Conservation (phyloP, 2,888 invertebrate species). For the Polietes domitor region DNA sequence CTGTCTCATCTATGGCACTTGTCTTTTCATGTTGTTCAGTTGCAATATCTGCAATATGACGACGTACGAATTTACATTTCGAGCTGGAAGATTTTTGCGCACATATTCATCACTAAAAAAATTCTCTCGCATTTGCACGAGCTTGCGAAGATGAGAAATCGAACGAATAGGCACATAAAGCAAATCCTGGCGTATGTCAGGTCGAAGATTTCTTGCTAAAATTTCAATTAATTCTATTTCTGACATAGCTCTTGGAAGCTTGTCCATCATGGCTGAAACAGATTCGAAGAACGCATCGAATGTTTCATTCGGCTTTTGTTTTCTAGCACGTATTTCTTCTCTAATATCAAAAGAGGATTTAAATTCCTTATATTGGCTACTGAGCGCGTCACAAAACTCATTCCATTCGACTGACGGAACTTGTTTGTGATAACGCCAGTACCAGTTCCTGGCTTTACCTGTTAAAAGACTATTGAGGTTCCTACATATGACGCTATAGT, state of each 20-base stretch:
- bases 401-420: not conserved
- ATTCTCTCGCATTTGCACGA: constrained; percentile 30
- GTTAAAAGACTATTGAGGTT: no score
- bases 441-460: not conserved
- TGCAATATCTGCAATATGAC: no score
- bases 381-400: not conserved
- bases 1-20: not conserved
- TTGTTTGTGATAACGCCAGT: constrained; percentile 28
- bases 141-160: constrained; percentile 24
- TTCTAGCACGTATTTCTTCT: no score
- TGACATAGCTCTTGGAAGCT: not conserved
- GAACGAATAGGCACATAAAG: constrained; percentile 39
- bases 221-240: not conserved
- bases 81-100: not conserved
- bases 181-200: constrained; percentile 44
- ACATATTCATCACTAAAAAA: constrained; percentile 30
- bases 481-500: constrained; percentile 30
- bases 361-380: no score
- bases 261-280: constrained; percentile 4
- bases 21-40: no score
- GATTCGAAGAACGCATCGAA: no score
- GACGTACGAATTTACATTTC: not conserved
- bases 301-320: no score
- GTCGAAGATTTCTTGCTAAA: constrained; percentile 17
- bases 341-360: no score